phyloP scores from a whole-genome alignment of 2,888 invertebrate genomes.

The Neoscelio sp. region DNA sequence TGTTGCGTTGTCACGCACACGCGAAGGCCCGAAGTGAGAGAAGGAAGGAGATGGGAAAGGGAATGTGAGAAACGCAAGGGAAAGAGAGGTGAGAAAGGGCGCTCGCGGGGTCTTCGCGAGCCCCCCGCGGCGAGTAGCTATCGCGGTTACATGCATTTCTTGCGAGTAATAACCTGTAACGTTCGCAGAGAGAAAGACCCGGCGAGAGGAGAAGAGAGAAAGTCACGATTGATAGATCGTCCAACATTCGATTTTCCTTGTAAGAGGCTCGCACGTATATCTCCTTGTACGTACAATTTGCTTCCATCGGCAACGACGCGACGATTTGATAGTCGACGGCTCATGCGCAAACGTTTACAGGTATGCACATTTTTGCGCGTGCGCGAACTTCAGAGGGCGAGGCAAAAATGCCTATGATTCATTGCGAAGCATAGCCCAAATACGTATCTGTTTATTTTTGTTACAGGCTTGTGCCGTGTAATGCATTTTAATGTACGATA shows the following conservation, averaged over 20 bases:
- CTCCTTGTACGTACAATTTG: constrained; percentile 67
- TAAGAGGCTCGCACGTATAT: constrained; percentile 71
- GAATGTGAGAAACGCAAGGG: constrained; percentile 51
- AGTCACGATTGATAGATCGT: constrained; percentile 77
- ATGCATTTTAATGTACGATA: constrained; percentile 49
- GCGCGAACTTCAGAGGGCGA: constrained; percentile 31
- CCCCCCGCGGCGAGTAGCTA: constrained; percentile 77
- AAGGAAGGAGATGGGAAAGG: constrained; percentile 37
- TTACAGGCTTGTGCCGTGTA: constrained; percentile 33
- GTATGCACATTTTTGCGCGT: constrained; percentile 64
- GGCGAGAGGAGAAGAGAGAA: constrained; percentile 58
- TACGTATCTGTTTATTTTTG: constrained; percentile 38
- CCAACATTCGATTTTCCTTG: constrained; percentile 76
- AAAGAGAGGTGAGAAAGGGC: constrained; percentile 69
- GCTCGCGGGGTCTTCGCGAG: constrained; percentile 69
- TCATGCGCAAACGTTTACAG: constrained; percentile 62
- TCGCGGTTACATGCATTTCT: constrained; percentile 78
- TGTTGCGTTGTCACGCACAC: constrained; percentile 40
- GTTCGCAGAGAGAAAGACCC: constrained; percentile 72
- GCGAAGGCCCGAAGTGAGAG: constrained; percentile 14
- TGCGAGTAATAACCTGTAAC: constrained; percentile 79
- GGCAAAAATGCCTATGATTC: constrained; percentile 44
- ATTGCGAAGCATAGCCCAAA: constrained; percentile 43
- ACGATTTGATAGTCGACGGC: constrained; percentile 66
- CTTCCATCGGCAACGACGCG: constrained; percentile 62